These are phyloP conservation scores for Oedothorax gibbosus DNA, from an alignment of 1,140 invertebrate species.

Conservation along the genomic window DNA sequence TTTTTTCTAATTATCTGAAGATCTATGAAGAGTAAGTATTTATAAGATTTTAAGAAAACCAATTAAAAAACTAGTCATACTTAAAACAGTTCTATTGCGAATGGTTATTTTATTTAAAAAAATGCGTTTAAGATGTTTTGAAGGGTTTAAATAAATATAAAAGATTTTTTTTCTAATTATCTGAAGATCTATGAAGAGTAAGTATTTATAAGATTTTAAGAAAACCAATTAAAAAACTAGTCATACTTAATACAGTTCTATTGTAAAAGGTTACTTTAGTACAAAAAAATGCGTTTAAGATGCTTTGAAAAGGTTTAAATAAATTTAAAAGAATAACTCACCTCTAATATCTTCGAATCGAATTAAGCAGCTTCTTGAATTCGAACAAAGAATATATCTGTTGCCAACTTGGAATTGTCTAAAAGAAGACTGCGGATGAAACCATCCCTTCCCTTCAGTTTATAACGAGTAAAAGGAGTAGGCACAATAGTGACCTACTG, in stretches of 20 bases:
- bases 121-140: too few species aligned
- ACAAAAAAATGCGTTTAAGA: neutral
- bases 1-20: too few species aligned
- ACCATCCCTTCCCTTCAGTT: constrained; percentile 20
- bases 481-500: constrained; percentile 39
- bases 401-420: neutral
- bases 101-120: too few species aligned
- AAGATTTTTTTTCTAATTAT: too few species aligned
- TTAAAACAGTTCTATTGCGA: too few species aligned
- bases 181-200: too few species aligned
- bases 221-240: neutral
- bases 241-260: neutral
- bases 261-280: neutral
- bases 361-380: neutral
- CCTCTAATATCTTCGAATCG: neutral
- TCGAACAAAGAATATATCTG: constrained; percentile 1
- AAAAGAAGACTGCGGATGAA: neutral
- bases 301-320: neutral
- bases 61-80: too few species aligned
- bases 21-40: too few species aligned
- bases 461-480: constrained; percentile 31
- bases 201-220: neutral
- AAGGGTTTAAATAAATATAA: too few species aligned
- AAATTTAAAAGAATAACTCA: neutral
- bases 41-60: too few species aligned